Conservation (phyloP, 1,140 invertebrate species). For the Aphis craccivora region DNA sequence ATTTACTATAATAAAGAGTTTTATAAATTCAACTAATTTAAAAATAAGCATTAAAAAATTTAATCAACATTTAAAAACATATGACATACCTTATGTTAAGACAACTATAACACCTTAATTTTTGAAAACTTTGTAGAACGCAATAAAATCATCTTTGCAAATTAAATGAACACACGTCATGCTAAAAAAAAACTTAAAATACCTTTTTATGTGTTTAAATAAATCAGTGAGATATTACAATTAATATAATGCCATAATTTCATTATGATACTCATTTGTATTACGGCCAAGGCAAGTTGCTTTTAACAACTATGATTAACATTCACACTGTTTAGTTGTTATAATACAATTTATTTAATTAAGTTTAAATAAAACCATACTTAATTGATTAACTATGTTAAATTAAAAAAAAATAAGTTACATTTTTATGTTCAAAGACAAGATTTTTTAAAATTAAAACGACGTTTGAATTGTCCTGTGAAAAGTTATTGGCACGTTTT, state of each 20-base stretch:
- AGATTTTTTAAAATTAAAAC: conserved; percentile 3
- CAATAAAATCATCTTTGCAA: background rate
- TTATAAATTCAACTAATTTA: background rate
- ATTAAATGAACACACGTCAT: background rate
- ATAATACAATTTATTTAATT: background rate
- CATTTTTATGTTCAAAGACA: background rate
- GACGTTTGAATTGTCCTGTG: background rate
- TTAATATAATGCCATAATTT: background rate
- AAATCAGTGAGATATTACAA: background rate
- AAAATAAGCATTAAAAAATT: background rate
- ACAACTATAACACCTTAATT: background rate
- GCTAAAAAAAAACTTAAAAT: background rate
- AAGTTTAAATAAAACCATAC: background rate
- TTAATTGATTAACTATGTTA: background rate
- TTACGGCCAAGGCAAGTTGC: background rate
- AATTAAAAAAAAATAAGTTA: background rate
- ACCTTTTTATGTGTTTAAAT: background rate
- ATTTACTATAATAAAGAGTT: background rate
- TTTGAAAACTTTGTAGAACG: background rate
- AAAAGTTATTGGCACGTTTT: conserved; percentile 19
- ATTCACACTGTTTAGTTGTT: background rate
- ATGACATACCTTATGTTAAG: background rate
- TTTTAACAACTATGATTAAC: background rate
- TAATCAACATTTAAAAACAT: background rate
- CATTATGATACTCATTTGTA: background rate